Evolutionary conservation across 2,113 vertebrate genomes (phyloP).

Genomic region (Pelecanus crispus): DNA sequence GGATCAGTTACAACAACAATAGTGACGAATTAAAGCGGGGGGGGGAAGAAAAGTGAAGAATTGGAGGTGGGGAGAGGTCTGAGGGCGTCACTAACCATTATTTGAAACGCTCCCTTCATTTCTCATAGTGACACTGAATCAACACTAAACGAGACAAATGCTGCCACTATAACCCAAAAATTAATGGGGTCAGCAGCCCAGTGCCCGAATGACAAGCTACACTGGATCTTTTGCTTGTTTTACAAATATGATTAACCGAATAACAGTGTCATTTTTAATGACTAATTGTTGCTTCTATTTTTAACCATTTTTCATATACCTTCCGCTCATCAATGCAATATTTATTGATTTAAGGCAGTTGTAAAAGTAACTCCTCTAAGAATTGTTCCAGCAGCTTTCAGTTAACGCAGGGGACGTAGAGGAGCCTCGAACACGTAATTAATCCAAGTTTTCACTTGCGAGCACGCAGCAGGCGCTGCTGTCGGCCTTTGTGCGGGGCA

Average conservation of each 20-base stretch:
- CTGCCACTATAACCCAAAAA: background rate
- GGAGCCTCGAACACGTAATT: background rate
- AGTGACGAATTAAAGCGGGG: background rate
- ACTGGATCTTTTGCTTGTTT: background rate
- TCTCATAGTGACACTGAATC: constrained; percentile 9
- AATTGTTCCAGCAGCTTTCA: background rate
- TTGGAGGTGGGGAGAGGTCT: background rate
- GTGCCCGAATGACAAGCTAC: background rate
- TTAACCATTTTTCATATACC: background rate
- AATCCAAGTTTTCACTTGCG: background rate
- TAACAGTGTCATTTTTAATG: background rate
- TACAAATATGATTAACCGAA: background rate
- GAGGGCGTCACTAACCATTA: background rate
- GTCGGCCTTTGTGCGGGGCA: background rate
- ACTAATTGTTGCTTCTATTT: background rate
- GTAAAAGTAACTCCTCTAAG: background rate
- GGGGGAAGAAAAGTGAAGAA: too few species aligned
- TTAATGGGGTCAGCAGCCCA: background rate
- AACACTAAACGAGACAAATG: background rate
- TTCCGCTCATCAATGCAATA: background rate
- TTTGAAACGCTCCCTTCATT: background rate
- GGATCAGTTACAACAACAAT: background rate
- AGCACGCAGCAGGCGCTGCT: background rate
- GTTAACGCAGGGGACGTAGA: background rate
- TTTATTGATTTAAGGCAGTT: background rate